These are phyloP conservation scores for Salticus scenicus DNA, from an alignment of 2,888 invertebrate genomes.

Conservation along the genomic window DNA sequence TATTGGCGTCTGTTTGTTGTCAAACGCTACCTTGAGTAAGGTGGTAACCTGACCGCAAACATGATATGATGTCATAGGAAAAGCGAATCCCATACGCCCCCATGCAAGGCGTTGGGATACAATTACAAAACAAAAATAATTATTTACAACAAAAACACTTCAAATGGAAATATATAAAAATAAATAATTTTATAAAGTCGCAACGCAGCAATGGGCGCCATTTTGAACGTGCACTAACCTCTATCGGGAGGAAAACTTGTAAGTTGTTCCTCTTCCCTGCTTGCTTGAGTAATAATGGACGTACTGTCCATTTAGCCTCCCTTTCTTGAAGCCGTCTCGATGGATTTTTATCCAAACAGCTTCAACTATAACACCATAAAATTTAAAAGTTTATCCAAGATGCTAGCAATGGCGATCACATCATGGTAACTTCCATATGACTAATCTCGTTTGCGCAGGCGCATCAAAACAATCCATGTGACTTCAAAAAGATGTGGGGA, in stretches of 20 bases:
- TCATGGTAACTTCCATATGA: slow-evolving; percentile 69
- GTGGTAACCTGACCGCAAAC: slow-evolving; percentile 1
- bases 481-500: slow-evolving; percentile 36
- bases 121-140: too few relatives aligned
- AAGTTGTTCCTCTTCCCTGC: slow-evolving; percentile 89
- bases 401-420: slow-evolving; percentile 69
- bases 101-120: background rate
- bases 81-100: too few relatives aligned
- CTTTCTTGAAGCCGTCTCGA: slow-evolving; percentile 67
- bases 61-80: background rate
- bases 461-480: slow-evolving; percentile 55
- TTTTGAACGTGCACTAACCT: slow-evolving; percentile 70
- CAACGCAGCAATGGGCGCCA: slow-evolving; percentile 68
- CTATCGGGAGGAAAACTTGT: slow-evolving; percentile 71
- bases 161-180: too few relatives aligned
- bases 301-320: slow-evolving; percentile 90
- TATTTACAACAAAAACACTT: too few relatives aligned
- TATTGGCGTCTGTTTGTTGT: slow-evolving; percentile 64
- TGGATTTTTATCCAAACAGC: slow-evolving; percentile 69
- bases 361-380: slow-evolving; percentile 65
- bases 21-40: slow-evolving; percentile 26
- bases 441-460: slow-evolving; percentile 58
- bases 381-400: slow-evolving; percentile 57
- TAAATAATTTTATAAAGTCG: slow-evolving; percentile 30
- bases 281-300: slow-evolving; percentile 99